Percentiles rank a stretch among this genome's conserved stretches.
phyloP scores from a whole-genome alignment of 92 coral and sea anemone species.

The Epizoanthus stellaris region DNA sequence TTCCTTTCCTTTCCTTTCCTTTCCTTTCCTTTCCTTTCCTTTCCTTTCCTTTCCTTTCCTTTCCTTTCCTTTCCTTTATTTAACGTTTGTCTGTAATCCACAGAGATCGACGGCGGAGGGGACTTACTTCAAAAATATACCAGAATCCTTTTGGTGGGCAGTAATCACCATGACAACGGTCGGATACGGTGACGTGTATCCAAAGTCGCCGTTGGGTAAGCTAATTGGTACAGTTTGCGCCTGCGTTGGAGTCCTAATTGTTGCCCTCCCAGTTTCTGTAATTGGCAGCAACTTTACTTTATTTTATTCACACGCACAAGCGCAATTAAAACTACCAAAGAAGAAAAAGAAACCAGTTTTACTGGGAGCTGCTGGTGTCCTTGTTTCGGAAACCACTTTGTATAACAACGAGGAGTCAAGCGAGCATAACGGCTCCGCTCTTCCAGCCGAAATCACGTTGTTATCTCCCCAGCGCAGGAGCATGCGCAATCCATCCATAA shows the following conservation, averaged over 20 bases:
- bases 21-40: too few relatives aligned
- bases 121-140: constrained; percentile 76
- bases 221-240: constrained; percentile 96
- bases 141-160: constrained; percentile 99
- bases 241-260: constrained; percentile 96
- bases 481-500: constrained; percentile 85
- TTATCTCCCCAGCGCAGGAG: constrained; percentile 66
- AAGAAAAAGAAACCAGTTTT: constrained; percentile 90
- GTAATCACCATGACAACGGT: constrained; percentile 99
- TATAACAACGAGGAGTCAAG: constrained; percentile 67
- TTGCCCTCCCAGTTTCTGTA: constrained; percentile 98
- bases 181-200: constrained; percentile 97
- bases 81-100: constrained; percentile 45
- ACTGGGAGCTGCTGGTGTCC: constrained; percentile 96
- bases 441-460: constrained; percentile 50
- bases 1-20: too few relatives aligned
- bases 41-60: too few relatives aligned
- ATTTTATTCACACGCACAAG: constrained; percentile 99
- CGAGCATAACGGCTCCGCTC: constrained; percentile 42
- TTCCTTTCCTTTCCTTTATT: not conserved
- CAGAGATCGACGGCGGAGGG: constrained; percentile 3
- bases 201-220: constrained; percentile 79
- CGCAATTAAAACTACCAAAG: constrained; percentile 94
- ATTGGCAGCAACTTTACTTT: constrained; percentile 98
- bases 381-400: constrained; percentile 88